Conservation (phyloP, 2,888 invertebrate genomes). For the Stomorhina lunata region DNA sequence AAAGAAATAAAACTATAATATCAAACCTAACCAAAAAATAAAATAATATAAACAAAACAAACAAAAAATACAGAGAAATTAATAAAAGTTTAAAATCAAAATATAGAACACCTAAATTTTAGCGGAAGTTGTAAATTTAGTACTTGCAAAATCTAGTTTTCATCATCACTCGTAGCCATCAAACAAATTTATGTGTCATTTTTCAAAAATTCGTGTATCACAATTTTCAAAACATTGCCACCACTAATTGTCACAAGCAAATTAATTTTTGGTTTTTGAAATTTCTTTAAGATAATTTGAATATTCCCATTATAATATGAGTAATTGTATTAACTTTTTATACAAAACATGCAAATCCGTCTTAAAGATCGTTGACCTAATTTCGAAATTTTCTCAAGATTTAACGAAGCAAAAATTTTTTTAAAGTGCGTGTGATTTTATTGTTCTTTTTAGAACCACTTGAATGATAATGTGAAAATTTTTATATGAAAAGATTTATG, state of each 20-base stretch:
- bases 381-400: neutral
- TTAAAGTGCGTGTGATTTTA: conserved; percentile 13
- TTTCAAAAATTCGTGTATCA: too few species aligned
- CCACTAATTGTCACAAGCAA: neutral
- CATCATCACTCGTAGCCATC: neutral
- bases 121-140: conserved; percentile 64
- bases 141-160: conserved; percentile 63
- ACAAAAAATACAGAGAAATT: neutral
- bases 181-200: too few species aligned
- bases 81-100: conserved; percentile 13
- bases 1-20: neutral
- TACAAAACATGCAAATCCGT: neutral
- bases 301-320: neutral
- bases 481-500: neutral
- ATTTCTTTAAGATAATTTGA: too few species aligned
- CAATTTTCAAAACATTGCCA: neutral
- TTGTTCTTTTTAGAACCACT: neutral
- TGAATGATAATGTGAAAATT: neutral
- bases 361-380: conserved; percentile 35
- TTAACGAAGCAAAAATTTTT: conserved; percentile 32
- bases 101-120: conserved; percentile 40
- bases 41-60: conserved; percentile 15
- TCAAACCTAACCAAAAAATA: neutral
- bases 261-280: too few species aligned
- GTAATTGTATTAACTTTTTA: neutral